Evolutionary conservation across 1,140 invertebrate genomes (phyloP).

Genomic region (Amyelois transitella): DNA sequence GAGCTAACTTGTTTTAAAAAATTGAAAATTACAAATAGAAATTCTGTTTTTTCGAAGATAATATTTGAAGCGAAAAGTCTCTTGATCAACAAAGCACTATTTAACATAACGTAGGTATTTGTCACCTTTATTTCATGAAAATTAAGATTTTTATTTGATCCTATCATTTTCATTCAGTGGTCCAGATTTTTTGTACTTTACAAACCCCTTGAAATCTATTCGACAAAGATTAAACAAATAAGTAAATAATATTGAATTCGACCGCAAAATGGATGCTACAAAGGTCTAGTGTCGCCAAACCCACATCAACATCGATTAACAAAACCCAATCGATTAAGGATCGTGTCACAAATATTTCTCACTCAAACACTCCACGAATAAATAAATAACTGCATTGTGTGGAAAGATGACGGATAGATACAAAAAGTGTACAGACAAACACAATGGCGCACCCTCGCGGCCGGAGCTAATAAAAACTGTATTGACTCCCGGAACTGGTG

Average conservation of each 20-base stretch:
- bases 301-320: neutral
- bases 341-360: neutral
- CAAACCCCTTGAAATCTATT: no score
- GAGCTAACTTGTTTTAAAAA: no score
- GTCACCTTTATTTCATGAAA: no score
- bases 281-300: neutral
- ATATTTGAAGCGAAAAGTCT: no score
- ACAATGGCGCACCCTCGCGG: neutral
- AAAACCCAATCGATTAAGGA: neutral
- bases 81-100: no score
- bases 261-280: neutral
- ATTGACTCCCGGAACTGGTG: neutral
- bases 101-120: no score
- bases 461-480: neutral
- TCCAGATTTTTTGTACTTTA: no score
- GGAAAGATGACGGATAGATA: neutral
- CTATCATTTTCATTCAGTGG: no score
- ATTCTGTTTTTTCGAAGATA: no score
- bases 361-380: neutral
- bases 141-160: no score
- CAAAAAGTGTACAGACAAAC: neutral
- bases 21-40: no score
- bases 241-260: neutral
- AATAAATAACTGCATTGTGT: neutral
- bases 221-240: neutral